These are phyloP conservation scores for Zaprionus lineosus DNA, from an alignment of 2,888 invertebrate genomes.

Conservation along the genomic window DNA sequence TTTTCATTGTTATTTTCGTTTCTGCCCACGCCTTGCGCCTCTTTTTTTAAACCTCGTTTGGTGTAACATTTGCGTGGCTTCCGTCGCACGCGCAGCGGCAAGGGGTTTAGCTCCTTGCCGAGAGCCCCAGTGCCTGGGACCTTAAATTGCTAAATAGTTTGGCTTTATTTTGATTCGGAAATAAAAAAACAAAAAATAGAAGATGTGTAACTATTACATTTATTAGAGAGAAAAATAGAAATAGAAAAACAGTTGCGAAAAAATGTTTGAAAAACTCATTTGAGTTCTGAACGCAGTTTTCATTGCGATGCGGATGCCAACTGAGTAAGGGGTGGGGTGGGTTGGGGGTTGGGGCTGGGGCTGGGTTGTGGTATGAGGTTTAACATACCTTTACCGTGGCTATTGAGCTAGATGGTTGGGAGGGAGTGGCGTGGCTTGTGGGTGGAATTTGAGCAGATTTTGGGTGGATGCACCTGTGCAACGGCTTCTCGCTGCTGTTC, in stretches of 20 bases:
- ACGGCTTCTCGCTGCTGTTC: too few relatives aligned
- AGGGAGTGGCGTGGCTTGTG: background rate
- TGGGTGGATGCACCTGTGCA: slow-evolving; percentile 40
- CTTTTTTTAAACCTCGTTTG: slow-evolving; percentile 30
- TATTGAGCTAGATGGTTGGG: background rate
- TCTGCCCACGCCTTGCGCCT: too few relatives aligned
- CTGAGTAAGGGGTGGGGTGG: background rate
- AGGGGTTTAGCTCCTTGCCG: too few relatives aligned
- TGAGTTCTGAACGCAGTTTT: slow-evolving; percentile 14
- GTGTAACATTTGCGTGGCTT: slow-evolving; percentile 60
- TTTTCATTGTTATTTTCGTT: slow-evolving; percentile 16
- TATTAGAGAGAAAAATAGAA: too few relatives aligned
- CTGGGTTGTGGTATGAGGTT: background rate
- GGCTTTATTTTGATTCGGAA: slow-evolving; percentile 37
- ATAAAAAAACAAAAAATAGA: slow-evolving; percentile 3
- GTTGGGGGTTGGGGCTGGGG: background rate
- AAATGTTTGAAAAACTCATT: slow-evolving; percentile 32
- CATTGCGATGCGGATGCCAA: background rate
- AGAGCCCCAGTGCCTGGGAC: slow-evolving; percentile 11
- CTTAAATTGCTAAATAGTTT: slow-evolving; percentile 52
- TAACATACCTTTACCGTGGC: too few relatives aligned
- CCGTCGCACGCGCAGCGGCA: too few relatives aligned
- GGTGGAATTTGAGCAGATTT: background rate
- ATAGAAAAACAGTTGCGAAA: slow-evolving; percentile 47
- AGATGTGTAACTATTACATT: slow-evolving; percentile 58